Base-by-base conservation (phyloP, 92 coral and sea anemone genomes). In the Parazoanthus swiftii region DNA sequence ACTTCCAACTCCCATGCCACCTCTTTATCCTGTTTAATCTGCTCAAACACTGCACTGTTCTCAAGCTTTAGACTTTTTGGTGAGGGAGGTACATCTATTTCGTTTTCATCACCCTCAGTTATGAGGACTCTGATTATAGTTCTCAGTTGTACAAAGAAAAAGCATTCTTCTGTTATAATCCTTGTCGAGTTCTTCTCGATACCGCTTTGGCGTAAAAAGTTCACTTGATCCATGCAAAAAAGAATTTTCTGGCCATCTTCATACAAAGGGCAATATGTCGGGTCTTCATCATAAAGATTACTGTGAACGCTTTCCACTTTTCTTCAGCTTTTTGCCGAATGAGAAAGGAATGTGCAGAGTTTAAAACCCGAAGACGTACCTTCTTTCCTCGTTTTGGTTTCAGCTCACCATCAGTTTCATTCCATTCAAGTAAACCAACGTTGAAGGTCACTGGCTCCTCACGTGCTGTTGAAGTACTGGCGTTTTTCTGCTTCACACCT, bases 331-430 rank as follows among this genome's bases (percentile, higher is more conserved):
- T 84, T 74, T 20, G 77, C 78, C 82, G 67, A 23, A 92, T 66
- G 9, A 81, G 74, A 42, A 71, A 39, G 67, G 83, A 92, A 18
- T 46, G 33, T 36, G 86, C 66, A 15, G 36, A 20, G 58, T 38
- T 36, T 42, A 91, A 58, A 38, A 76, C 74, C 56, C 76, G 58
- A 15, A 92, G 74, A 36, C 87, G 67, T 37, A 90, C 74, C 85
- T 74, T 92, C 76, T 92, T 92, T 13, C 94, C 94, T 81, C 91
- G 39, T 77, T 79, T 88, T 74, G 92, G 78, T 50, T 88, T 92
- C 67, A 88, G 82, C 81, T 44, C 48, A 25, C 66, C 46, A 14
- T 79, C 85, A 21, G 72, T 90, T 81, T 88, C 86, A 73, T 88
- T 88, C 89, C 88, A 90, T 26, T 86, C 91, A 78, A 92, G 71